phyloP scores from a whole-genome alignment of 2,888 invertebrate genomes.

The Aporophyla lueneburgensis region DNA sequence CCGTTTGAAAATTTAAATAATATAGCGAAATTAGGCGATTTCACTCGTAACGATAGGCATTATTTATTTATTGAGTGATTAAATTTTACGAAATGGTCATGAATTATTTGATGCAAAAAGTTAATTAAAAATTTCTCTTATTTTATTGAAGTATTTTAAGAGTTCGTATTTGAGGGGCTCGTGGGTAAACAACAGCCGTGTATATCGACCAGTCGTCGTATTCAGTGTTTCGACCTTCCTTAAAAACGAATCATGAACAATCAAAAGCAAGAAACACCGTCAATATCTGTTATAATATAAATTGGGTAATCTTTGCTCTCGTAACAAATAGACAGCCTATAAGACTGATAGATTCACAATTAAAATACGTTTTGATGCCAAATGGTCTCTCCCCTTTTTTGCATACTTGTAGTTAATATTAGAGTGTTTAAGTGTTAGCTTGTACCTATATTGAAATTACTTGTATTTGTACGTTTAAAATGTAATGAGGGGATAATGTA shows the following conservation, averaged over 20 bases:
- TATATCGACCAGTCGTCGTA: background rate
- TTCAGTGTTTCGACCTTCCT: background rate
- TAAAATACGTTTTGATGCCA: background rate
- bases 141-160: conserved; percentile 18
- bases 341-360: background rate
- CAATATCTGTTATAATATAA: too few species aligned
- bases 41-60: conserved; percentile 24
- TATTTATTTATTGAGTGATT: conserved; percentile 45
- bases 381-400: too few species aligned
- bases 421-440: too few species aligned
- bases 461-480: too few species aligned
- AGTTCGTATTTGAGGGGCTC: background rate
- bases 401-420: too few species aligned
- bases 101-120: conserved; percentile 19
- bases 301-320: too few species aligned
- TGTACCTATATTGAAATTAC: too few species aligned
- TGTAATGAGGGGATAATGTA: too few species aligned
- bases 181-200: background rate
- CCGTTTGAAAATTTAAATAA: conserved; percentile 66
- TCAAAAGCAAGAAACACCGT: too few species aligned
- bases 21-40: conserved; percentile 40
- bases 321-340: background rate
- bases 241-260: background rate
- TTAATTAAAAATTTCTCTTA: conserved; percentile 24
- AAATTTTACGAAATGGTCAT: conserved; percentile 43